A percentile compares a stretch with the other conserved stretches of the same genome.
Conservation (phyloP, 2,797 vertebrate genomes). For the Poeciliopsis paucimaculata region DNA sequence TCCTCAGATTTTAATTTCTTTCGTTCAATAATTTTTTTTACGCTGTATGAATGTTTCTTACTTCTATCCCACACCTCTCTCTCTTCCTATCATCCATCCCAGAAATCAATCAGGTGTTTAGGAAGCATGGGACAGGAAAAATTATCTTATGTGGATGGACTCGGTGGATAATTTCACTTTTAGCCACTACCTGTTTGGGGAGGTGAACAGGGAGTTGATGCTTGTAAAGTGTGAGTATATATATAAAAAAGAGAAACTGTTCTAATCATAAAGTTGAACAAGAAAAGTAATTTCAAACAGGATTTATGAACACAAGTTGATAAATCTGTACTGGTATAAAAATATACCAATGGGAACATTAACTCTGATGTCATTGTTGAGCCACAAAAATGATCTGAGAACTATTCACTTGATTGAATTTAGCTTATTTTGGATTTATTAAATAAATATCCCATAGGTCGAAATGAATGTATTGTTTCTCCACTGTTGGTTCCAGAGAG, state of each 20-base stretch:
- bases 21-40: not conserved
- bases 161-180: slow-evolving; percentile 35
- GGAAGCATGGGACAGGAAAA: slow-evolving; percentile 41
- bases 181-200: not conserved
- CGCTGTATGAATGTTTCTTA: not conserved
- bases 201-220: not conserved
- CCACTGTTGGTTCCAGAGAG: too few species aligned
- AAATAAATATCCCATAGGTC: too few species aligned
- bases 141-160: slow-evolving; percentile 48
- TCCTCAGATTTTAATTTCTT: not conserved
- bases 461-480: too few species aligned
- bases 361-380: not conserved
- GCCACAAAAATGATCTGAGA: not conserved
- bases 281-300: not conserved
- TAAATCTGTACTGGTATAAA: not conserved
- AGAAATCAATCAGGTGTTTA: slow-evolving; percentile 45
- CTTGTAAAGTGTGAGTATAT: not conserved
- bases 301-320: not conserved
- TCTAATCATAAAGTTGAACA: too few species aligned
- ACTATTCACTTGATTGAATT: not conserved
- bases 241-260: not conserved
- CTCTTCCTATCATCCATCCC: not conserved
- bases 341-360: not conserved
- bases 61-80: not conserved
- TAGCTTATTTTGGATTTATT: not conserved